phyloP scores from a whole-genome alignment of 2,888 invertebrate species.

The Neria commutata region DNA sequence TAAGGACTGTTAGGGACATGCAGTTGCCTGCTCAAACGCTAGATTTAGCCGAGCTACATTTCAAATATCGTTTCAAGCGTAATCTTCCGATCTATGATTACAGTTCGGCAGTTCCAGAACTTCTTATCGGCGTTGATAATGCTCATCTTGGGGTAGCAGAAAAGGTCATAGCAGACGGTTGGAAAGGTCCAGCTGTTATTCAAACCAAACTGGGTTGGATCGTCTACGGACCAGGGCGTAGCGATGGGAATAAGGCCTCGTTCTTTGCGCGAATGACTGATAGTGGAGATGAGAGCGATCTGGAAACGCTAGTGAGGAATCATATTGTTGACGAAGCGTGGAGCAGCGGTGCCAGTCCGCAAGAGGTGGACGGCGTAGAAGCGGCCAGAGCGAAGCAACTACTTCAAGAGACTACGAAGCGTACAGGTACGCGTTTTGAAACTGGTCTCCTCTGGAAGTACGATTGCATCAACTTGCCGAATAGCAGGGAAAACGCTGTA shows the following conservation, averaged over 20 bases:
- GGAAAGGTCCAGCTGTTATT: neutral
- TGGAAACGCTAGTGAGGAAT: slow-evolving; percentile 6
- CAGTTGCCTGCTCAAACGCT: no score
- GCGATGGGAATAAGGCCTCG: neutral
- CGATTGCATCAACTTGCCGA: slow-evolving; percentile 26
- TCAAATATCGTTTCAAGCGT: neutral
- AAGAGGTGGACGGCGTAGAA: neutral
- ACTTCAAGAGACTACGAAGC: neutral
- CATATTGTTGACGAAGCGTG: slow-evolving; percentile 4
- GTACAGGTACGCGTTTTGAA: slow-evolving; percentile 10
- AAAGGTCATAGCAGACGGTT: no score
- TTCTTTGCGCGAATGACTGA: neutral
- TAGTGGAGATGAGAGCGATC: neutral
- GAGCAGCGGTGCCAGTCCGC: neutral
- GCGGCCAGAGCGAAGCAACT: neutral
- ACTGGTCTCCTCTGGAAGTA: slow-evolving; percentile 32
- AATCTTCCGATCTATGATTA: neutral
- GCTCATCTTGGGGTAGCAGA: neutral
- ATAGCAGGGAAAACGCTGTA: slow-evolving; percentile 27
- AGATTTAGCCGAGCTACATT: no score
- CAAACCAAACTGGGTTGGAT: slow-evolving; percentile 1
- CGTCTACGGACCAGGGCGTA: neutral
- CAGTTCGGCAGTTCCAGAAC: neutral
- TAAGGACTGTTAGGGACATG: no score
- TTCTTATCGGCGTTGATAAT: slow-evolving; percentile 2